These are phyloP conservation scores for Hypothenemus hampei DNA, from an alignment of 1,140 invertebrate species.

Conservation along the genomic window DNA sequence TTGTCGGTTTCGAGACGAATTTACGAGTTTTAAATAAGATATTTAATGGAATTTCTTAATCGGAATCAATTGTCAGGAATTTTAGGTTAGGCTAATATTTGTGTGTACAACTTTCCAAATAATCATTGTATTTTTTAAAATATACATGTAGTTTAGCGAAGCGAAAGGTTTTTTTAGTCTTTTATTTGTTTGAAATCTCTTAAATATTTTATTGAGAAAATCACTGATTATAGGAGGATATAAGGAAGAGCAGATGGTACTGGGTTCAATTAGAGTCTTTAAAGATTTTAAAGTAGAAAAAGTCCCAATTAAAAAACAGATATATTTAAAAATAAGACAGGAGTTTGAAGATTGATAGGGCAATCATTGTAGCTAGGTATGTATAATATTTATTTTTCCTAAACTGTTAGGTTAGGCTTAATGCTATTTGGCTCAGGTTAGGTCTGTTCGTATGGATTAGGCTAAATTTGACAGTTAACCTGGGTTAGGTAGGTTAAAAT, in stretches of 20 bases:
- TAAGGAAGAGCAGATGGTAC: no score
- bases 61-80: background rate
- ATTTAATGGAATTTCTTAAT: background rate
- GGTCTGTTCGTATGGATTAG: constrained; percentile 3
- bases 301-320: no score
- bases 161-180: no score
- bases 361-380: background rate
- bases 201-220: no score
- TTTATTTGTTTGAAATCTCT: no score
- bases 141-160: background rate
- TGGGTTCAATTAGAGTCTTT: no score
- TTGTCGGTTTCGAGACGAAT: background rate
- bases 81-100: background rate
- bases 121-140: background rate
- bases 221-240: no score
- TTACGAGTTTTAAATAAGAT: background rate
- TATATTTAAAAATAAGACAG: no score
- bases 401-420: background rate
- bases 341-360: background rate
- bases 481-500: constrained; percentile 41
- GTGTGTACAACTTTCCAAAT: background rate
- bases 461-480: constrained; percentile 30
- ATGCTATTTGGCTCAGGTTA: constrained; percentile 39
- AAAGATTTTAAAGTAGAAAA: no score
- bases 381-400: background rate